phyloP scores from a whole-genome alignment of 2,888 invertebrate genomes.

The Dryobota labecula region DNA sequence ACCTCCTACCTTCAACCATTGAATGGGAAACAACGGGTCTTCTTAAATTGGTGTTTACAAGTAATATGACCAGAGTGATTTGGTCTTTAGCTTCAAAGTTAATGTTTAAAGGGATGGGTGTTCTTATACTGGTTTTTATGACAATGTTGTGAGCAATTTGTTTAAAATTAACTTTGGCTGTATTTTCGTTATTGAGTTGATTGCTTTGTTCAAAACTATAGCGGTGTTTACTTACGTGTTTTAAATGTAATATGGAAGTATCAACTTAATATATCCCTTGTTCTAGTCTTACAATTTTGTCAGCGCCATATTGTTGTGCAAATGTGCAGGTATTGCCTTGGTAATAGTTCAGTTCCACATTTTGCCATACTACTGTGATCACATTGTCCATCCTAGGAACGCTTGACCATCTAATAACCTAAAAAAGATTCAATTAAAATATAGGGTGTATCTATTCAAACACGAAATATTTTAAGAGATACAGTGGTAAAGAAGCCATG shows the following conservation, averaged over 20 bases:
- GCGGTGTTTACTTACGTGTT: slow-evolving; percentile 36
- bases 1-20: slow-evolving; percentile 47
- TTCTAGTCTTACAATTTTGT: background rate
- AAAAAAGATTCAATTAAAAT: background rate
- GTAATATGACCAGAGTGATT: slow-evolving; percentile 60
- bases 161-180: slow-evolving; percentile 71
- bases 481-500: too few species aligned
- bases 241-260: slow-evolving; percentile 8
- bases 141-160: slow-evolving; percentile 75
- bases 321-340: background rate
- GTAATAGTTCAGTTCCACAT: background rate
- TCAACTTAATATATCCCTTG: background rate
- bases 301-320: background rate
- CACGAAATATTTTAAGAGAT: too few species aligned
- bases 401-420: background rate
- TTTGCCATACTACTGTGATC: rapidly evolving
- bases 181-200: slow-evolving; percentile 64
- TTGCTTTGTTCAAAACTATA: slow-evolving; percentile 62
- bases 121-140: slow-evolving; percentile 63
- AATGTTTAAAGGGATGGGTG: slow-evolving; percentile 47
- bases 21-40: slow-evolving; percentile 24
- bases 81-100: slow-evolving; percentile 62
- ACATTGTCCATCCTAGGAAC: background rate
- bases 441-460: too few species aligned
- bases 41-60: slow-evolving; percentile 31